Evolutionary conservation across 2,888 invertebrate genomes (phyloP).

Genomic region (Tetragonisca angustula): DNA sequence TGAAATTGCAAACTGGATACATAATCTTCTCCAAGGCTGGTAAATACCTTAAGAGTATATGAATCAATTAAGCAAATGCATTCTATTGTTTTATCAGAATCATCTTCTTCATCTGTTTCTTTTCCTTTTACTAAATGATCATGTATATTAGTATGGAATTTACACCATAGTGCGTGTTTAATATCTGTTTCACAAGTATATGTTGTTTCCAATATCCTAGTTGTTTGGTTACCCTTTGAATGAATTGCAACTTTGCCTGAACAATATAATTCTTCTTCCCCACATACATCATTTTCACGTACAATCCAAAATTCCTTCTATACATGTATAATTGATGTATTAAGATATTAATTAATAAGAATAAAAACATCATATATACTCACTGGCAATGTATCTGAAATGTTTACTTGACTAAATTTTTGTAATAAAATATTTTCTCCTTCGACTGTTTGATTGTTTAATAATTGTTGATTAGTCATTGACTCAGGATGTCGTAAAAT

Average conservation of each 20-base stretch:
- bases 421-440: conserved; percentile 89
- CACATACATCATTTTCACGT: conserved; percentile 85
- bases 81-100: conserved; percentile 85
- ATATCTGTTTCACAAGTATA: conserved; percentile 94
- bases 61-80: conserved; percentile 91
- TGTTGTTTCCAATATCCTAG: conserved; percentile 84
- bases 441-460: conserved; percentile 84
- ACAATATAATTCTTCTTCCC: conserved; percentile 95
- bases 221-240: conserved; percentile 77
- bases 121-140: conserved; percentile 85
- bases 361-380: conserved; percentile 51
- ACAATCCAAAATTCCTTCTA: conserved; percentile 82
- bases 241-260: conserved; percentile 92
- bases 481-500: conserved; percentile 91
- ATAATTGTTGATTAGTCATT: conserved; percentile 83
- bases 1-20: conserved; percentile 91
- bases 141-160: conserved; percentile 85
- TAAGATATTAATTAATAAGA: conserved; percentile 3
- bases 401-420: conserved; percentile 91
- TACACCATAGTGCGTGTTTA: conserved; percentile 92
- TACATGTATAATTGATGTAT: conserved; percentile 8
- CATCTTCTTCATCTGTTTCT: conserved; percentile 85
- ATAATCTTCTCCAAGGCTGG: conserved; percentile 93
- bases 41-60: conserved; percentile 91
- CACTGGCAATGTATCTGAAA: conserved; percentile 86